phyloP scores from a whole-genome alignment of 2,113 vertebrate species.

The Orcinus orca region DNA sequence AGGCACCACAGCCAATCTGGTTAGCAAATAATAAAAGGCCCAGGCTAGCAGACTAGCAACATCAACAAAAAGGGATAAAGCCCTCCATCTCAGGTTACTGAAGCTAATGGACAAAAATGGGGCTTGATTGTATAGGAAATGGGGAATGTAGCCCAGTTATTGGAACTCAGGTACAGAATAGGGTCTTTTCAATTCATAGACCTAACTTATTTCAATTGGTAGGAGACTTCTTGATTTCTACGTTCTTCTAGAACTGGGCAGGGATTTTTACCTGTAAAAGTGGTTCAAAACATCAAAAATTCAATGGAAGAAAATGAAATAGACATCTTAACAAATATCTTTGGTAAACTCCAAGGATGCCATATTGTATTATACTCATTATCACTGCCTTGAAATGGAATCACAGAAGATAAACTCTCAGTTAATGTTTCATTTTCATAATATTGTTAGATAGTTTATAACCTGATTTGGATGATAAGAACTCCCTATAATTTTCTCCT shows the following conservation, averaged over 20 bases:
- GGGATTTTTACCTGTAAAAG: not conserved
- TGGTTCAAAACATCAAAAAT: not conserved
- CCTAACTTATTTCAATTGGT: not conserved
- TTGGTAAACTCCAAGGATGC: not conserved
- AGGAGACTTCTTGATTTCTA: not conserved
- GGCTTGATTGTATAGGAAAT: not conserved
- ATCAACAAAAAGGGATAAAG: not conserved
- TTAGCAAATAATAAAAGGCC: not conserved
- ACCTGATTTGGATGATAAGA: not conserved
- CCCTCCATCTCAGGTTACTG: not conserved
- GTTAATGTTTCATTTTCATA: not conserved
- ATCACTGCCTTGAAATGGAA: not conserved
- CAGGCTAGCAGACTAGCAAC: fast-evolving
- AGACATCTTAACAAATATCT: not conserved
- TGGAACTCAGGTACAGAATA: not conserved
- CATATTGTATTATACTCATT: not conserved
- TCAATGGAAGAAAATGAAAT: not conserved
- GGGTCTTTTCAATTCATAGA: not conserved
- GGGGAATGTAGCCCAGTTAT: not conserved
- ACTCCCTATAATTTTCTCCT: not conserved
- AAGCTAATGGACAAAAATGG: not conserved
- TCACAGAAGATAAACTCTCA: not conserved
- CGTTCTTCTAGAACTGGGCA: not conserved
- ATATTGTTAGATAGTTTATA: not conserved
- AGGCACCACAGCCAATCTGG: not conserved